Base-by-base conservation (phyloP, 2,888 invertebrate species). In the Megalurothrips usitatus region DNA sequence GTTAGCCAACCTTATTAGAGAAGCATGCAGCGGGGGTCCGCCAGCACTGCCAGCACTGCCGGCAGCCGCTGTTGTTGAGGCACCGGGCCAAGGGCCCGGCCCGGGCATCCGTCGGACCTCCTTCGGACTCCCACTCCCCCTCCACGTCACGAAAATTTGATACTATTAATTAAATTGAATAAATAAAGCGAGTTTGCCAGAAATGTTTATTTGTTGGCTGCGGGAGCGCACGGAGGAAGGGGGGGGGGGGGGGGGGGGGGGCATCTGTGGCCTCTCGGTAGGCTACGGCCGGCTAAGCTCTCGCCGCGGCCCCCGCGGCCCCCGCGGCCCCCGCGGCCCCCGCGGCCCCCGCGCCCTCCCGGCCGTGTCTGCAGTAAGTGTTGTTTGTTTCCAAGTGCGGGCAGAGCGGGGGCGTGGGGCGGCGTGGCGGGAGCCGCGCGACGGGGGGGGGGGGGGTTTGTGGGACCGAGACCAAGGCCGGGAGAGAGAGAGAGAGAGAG, bases 101-200 rank as follows among this genome's bases (percentile, higher is more conserved):
- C n/a, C n/a, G n/a, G 34, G 34, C 34, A 43, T 43, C 34, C 34
- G 34, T 43, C 34, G 34, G 34, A n/a, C n/a, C n/a, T n/a, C n/a
- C n/a, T 6, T 43, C 34, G 34, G 34, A 43, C 34, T 43, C 6
- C 6, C 34, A 43, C 34, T 43, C 6, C 34, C 34, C 34, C 34
- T 6, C 34, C 34, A 43, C 68, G 68, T 75, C 68, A 75, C 26
- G 68, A 75, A 26, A 75, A 75, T 75, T 75, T 75, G 68, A 75
- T 75, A 75, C 68, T 75, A 75, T 75, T 75, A 75, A 75, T 75
- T 75, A 75, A 75, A 75, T 75, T 23, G 68, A 26, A 75, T 75
- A 75, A 75, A 75, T 75, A 75, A 75, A 26, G 68, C 68, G 68
- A 75, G 68, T 75, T 75, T 75, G 58, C 58, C 68, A 75, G 68